These are phyloP conservation scores for Gambusia holbrooki DNA, from an alignment of 2,113 vertebrate genomes.

Conservation along the genomic window DNA sequence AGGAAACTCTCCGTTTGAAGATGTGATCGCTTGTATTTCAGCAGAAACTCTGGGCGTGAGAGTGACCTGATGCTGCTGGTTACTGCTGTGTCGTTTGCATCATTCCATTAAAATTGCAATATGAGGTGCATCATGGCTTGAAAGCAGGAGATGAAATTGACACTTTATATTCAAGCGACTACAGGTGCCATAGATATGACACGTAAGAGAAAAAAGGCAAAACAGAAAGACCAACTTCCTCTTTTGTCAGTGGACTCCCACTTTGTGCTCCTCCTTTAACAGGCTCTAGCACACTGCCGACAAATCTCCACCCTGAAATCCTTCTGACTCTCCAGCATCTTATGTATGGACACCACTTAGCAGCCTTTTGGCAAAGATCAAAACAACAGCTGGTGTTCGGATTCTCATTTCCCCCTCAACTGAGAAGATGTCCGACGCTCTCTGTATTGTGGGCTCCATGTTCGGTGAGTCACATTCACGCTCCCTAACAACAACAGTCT, in stretches of 20 bases:
- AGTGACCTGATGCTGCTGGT: not conserved
- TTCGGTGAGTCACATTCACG: constrained; percentile 66
- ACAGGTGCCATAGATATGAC: not conserved
- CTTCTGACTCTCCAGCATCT: not conserved
- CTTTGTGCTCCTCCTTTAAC: constrained; percentile 15
- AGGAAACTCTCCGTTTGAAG: constrained; percentile 30
- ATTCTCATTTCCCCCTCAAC: constrained; percentile 27
- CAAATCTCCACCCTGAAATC: not conserved
- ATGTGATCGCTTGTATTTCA: not conserved
- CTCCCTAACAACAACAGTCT: not conserved
- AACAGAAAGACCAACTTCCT: constrained; percentile 52
- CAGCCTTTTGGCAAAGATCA: constrained; percentile 8
- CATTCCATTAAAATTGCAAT: not conserved
- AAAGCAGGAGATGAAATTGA: not conserved
- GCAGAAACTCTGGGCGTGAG: constrained; percentile 27
- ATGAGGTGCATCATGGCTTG: not conserved
- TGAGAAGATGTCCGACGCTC: constrained; percentile 60
- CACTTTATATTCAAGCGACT: not conserved
- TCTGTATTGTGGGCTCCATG: constrained; percentile 56
- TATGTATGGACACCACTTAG: constrained; percentile 8
- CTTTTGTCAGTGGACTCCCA: constrained; percentile 21
- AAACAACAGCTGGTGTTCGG: not conserved
- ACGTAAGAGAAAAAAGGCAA: constrained; percentile 2
- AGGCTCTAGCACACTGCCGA: not conserved
- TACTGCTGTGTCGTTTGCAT: not conserved